Evolutionary conservation across 2,888 invertebrate genomes (phyloP), one percentile per base, ranked within the genome.

Genomic region (Tachina grossa): DNA sequence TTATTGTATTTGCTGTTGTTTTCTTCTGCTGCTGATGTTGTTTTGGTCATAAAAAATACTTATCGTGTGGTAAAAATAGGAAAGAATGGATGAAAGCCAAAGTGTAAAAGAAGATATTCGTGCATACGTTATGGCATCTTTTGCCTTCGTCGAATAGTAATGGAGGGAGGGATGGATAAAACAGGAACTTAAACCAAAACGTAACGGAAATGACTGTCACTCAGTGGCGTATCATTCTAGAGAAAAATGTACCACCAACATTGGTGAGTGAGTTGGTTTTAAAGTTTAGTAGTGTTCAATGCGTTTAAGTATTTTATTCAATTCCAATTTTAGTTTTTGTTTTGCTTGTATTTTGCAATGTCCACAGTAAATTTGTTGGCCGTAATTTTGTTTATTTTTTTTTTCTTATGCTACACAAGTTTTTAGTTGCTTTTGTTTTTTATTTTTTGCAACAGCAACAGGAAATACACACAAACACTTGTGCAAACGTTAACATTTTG

Each of bases 391-490:
- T 59, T 51, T 68, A 22, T 41, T 66, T 61, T 9, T 59, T n/a
- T 31, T 13, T n/a, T n/a, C 55, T 39, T 22, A 22, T 65, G 9
- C 3, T 16, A 16, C 41, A n/a, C n/a, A 47, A 31, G 31, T 45
- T 51, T 14, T 39, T 57, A 59, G n/a, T 61, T 69, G 65, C 41
- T 82, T 80, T 81, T 72, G 45, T 22, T 22, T 22, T 22, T 22
- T 22, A 22, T 65, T 74, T 85, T 68, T 84, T 47, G 45, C 68
- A 77, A 8, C 77, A 85, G 77, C 85, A 85, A 85, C 85, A 85
- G 85, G 85, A 85, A 82, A 75, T 69, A 68, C 74, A 78, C 68
- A 74, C 82, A 85, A 82, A 69, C 85, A 78, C 74, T 82, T 82
- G 72, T 6, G 31, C 80, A 72, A 76, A 76, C 65, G 59, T 81